Conservation (phyloP, 2,888 invertebrate genomes). For the Adelognathus sp. region DNA sequence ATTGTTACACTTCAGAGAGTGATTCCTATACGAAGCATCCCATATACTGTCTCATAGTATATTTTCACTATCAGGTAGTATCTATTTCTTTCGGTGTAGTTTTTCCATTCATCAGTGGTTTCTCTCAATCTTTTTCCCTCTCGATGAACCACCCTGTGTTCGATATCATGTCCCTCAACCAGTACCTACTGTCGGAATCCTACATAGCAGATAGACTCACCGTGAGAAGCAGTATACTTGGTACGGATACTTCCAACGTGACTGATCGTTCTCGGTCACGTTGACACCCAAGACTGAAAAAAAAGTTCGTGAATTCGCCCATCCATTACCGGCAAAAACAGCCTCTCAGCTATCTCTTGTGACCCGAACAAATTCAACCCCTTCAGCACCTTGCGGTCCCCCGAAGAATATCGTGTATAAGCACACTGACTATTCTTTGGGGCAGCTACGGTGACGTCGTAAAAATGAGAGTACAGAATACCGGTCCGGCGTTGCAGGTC, state of each 20-base stretch:
- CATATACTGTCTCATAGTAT: too few relatives aligned
- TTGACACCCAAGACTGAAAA: neutral
- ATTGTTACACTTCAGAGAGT: too few relatives aligned
- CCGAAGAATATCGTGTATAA: slow-evolving; percentile 49
- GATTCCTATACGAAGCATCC: too few relatives aligned
- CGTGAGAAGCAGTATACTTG: slow-evolving; percentile 74
- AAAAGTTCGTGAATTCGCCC: slow-evolving; percentile 17
- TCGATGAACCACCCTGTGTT: neutral
- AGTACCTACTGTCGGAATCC: slow-evolving; percentile 64
- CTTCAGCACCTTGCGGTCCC: slow-evolving; percentile 71
- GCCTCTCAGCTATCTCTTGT: neutral
- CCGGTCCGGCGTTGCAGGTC: slow-evolving; percentile 51
- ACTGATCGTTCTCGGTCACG: slow-evolving; percentile 1
- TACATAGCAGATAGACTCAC: slow-evolving; percentile 65
- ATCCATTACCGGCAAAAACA: neutral
- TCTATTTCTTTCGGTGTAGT: too few relatives aligned
- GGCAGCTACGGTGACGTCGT: neutral
- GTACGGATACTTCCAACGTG: neutral
- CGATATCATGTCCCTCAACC: slow-evolving; percentile 67
- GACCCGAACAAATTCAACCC: slow-evolving; percentile 60
- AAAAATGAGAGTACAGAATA: slow-evolving; percentile 58
- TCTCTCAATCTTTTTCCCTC: neutral
- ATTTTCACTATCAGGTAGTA: too few relatives aligned
- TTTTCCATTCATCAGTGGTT: slow-evolving; percentile 31
- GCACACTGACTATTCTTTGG: neutral